Evolutionary conservation across 2,797 vertebrate genomes (phyloP), one percentile per base, ranked within the genome.

Genomic region (Selene dorsalis): DNA sequence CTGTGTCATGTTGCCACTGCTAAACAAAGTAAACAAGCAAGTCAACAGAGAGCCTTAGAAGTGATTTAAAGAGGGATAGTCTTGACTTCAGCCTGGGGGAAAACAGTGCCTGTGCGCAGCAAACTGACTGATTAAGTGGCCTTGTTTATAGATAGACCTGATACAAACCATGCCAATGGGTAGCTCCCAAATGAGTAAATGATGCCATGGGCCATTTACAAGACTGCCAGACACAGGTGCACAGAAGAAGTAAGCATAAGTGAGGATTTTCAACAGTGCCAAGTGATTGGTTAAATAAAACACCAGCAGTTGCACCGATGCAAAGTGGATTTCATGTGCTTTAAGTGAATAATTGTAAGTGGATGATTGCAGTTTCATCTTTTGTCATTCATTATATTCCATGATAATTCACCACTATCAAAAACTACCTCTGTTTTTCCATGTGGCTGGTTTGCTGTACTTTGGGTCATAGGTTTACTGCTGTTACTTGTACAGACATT

Each of bases 31-130:
- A 86, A 92, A 89, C 76, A 82, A 72, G 38, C 39, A 28, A 68
- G 84, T 69, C 73, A 84, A 79, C 69, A 73, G 64, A 79, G 68
- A 75, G 65, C 55, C 65, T 84, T 30, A 70, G 87, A 63, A 45
- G 73, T 79, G 78, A 88, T 90, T 84, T 86, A 80, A 81, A 77
- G 77, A 79, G 72, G 60, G 66, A 80, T 86, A 80, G 59, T 22
- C 62, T 82, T 39, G 69, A 84, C 58, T 80, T 73, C 57, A 69
- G 76, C 86, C 80, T 47, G 39, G 79, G 86, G 84, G 86, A 75
- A 45, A 39, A 60, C 59, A 72, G 24, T 79, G 83, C 78, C 71
- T 68, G 55, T 62, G 67, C 61, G 63, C 52, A 59, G 75, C n/a
- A 38, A 70, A 70, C 67, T 57, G 67, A 87, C 71, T 86, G 87